Evolutionary conservation across 2,113 vertebrate species (phyloP), one percentile per base, ranked within the genome.

Genomic region (Myocastor coypus): DNA sequence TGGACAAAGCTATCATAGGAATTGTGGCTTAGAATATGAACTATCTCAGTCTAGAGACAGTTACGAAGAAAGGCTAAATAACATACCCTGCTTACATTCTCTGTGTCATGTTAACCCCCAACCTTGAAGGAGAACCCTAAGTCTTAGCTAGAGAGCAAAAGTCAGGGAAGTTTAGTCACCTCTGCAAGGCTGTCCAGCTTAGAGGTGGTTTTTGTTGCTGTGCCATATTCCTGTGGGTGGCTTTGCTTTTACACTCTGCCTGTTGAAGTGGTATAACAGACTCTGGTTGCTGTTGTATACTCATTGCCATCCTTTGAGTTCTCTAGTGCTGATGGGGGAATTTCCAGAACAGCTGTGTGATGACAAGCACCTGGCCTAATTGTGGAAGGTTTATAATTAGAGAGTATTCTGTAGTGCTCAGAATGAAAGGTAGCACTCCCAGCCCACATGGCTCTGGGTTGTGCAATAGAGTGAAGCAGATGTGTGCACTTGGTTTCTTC

Each of bases 331-430:
- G 50, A 69, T n/a, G 20, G 32, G 59, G 57, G 71, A 87, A 17
- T 37, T 83, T 40, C 24, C 13, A 61, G 82, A 96, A 63, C 87
- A 85, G 92, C 90, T 95, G 92, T 90, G 55, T 24, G 20, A 88
- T 94, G 77, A 71, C 22, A 68, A n/a, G 89, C 77, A 55, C 83
- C 69, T 94, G 89, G 95, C 83, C 69, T 86, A 30, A 83, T 68
- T 57, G 89, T 5, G 8, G 10, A 30, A 22, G 22, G 7, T 89
- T 87, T 85, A 89, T 46, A 55, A 90, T 34, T 42, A 14, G 32
- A 52, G 1, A n/a, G 78, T 71, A 57, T 64, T 52, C 75, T 90
- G 71, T 63, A 42, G 59, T 24, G 59, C 52, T 90, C 52, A 2
- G 6, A 14, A 77, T 30, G 28, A 46, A 64, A 75, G 94, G 66